phyloP scores from a whole-genome alignment of 2,113 vertebrate genomes.

The Crypturellus undulatus region DNA sequence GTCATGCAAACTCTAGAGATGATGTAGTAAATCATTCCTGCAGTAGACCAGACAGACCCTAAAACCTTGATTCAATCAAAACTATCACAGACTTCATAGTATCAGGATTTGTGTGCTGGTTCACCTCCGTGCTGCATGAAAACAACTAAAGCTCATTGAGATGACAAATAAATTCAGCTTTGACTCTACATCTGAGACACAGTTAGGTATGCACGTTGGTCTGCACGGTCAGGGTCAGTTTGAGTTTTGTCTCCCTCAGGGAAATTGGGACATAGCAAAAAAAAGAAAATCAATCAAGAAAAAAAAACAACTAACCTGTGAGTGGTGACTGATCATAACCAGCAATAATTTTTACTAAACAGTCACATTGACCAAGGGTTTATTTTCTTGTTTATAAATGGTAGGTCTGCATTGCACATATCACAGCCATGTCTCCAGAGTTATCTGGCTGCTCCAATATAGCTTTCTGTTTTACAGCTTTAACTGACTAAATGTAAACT shows the following conservation, averaged over 20 bases:
- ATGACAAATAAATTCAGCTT: not conserved
- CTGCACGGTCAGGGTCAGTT: not conserved
- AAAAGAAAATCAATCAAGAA: no score
- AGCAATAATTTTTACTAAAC: not conserved
- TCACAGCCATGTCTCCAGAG: not conserved
- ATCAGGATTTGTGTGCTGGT: not conserved
- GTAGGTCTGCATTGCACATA: not conserved
- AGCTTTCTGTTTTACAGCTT: not conserved
- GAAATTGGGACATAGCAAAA: not conserved
- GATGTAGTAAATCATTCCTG: not conserved
- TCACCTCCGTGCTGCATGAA: not conserved
- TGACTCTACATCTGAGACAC: rapidly evolving
- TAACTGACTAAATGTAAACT: not conserved
- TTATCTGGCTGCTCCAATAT: not conserved
- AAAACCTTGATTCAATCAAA: not conserved
- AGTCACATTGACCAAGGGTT: not conserved
- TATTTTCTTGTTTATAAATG: not conserved
- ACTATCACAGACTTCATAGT: not conserved
- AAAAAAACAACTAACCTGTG: not conserved
- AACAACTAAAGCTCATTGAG: not conserved
- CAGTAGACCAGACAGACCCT: not conserved
- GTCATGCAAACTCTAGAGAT: not conserved
- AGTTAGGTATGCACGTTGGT: not conserved
- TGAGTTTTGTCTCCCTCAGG: rapidly evolving
- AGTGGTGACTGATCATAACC: not conserved